Conservation (phyloP, 2,797 vertebrate species). For the Varecia variegata region DNA sequence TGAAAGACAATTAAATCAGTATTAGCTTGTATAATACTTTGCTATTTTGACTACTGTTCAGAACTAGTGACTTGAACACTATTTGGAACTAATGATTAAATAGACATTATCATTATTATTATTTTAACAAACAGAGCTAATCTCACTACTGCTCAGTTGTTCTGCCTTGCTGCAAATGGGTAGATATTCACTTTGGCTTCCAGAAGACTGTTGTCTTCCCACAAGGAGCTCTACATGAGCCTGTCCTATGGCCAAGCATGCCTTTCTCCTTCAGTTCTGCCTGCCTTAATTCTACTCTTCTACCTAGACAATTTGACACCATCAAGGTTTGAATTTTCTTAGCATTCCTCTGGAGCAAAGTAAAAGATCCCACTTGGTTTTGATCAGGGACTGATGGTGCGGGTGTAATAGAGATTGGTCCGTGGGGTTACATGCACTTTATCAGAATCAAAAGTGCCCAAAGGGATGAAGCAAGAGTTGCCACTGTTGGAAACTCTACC, state of each 20-base stretch:
- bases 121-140: not conserved
- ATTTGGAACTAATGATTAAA: not conserved
- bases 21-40: not conserved
- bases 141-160: not conserved
- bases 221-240: not conserved
- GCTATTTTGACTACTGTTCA: not conserved
- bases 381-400: not conserved
- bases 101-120: not conserved
- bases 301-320: not conserved
- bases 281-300: not conserved
- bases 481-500: not conserved
- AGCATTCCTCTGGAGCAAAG: not conserved
- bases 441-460: not conserved
- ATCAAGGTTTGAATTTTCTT: not conserved
- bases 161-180: not conserved
- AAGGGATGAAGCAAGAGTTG: not conserved
- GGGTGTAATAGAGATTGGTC: not conserved
- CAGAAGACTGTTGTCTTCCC: not conserved
- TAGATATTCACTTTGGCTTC: not conserved
- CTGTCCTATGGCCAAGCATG: no score
- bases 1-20: not conserved
- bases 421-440: not conserved
- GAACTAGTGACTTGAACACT: not conserved
- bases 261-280: not conserved
- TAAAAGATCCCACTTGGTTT: not conserved